phyloP scores from a whole-genome alignment of 1,140 invertebrate species.

The Caenorhabditis briggsae region DNA sequence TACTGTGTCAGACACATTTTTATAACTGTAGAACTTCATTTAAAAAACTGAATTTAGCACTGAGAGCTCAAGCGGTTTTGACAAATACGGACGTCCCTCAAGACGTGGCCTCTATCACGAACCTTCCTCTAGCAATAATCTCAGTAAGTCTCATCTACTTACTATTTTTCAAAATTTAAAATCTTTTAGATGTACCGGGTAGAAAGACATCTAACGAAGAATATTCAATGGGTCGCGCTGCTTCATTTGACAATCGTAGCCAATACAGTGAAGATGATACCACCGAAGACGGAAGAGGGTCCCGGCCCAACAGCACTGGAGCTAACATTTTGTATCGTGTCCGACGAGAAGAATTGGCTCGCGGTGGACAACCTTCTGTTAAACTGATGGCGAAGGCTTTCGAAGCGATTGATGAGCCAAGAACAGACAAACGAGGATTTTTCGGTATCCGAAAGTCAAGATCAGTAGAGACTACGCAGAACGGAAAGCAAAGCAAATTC shows the following conservation, averaged over 20 bases:
- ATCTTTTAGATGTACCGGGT: constrained; percentile 7
- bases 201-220: constrained; percentile 33
- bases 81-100: constrained; percentile 68
- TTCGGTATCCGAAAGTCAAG: constrained; percentile 73
- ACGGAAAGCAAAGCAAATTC: constrained; percentile 52
- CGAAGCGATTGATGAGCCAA: constrained; percentile 70
- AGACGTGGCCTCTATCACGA: constrained; percentile 32
- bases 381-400: constrained; percentile 75
- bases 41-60: constrained; percentile 44
- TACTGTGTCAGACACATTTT: background rate
- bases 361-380: constrained; percentile 73
- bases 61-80: constrained; percentile 68
- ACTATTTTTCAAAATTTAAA: too few relatives aligned
- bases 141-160: background rate
- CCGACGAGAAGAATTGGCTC: constrained; percentile 74
- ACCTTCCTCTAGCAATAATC: constrained; percentile 41
- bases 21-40: too few relatives aligned
- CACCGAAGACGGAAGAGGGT: constrained; percentile 21
- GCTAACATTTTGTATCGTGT: constrained; percentile 77
- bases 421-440: constrained; percentile 64
- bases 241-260: constrained; percentile 60
- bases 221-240: constrained; percentile 48
- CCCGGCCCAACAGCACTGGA: constrained; percentile 66
- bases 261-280: constrained; percentile 28
- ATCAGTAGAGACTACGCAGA: constrained; percentile 67